A percentile compares a stretch with the other conserved stretches of the same genome.
Evolutionary conservation across 1,140 invertebrate genomes (phyloP).

Genomic region (Trichonephila clavipes): DNA sequence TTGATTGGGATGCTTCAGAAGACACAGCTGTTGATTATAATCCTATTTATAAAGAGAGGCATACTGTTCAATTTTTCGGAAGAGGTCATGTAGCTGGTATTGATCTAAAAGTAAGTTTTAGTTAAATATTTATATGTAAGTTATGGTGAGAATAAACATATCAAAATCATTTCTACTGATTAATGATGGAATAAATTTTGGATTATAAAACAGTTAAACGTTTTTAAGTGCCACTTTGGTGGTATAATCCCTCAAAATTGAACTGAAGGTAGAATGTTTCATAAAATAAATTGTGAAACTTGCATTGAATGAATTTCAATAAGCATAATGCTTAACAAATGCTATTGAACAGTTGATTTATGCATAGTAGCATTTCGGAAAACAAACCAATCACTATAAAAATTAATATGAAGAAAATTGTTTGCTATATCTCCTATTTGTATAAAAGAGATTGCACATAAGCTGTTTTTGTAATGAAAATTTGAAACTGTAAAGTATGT

Average conservation of each 20-base stretch:
- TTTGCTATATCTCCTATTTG: too few relatives aligned
- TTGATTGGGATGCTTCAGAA: slow-evolving; percentile 99
- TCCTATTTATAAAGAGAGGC: slow-evolving; percentile 94
- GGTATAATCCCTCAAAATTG: not conserved
- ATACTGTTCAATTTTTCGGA: slow-evolving; percentile 95
- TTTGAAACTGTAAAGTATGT: too few relatives aligned
- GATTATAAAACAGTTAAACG: not conserved
- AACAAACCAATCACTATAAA: too few relatives aligned
- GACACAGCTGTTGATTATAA: slow-evolving; percentile 99
- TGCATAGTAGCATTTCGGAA: too few relatives aligned
- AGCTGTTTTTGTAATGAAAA: too few relatives aligned
- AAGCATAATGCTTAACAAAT: too few relatives aligned
- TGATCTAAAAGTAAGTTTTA: slow-evolving; percentile 83
- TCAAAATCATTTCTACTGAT: too few relatives aligned
- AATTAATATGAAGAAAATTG: too few relatives aligned
- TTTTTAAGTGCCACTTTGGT: not conserved
- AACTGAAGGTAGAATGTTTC: not conserved
- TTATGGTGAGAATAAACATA: not conserved
- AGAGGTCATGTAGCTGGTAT: slow-evolving; percentile 98
- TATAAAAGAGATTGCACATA: too few relatives aligned
- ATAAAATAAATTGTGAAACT: not conserved
- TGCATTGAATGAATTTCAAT: too few relatives aligned
- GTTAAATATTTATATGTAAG: not conserved
- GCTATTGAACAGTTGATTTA: too few relatives aligned
- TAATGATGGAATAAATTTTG: not conserved